Evolutionary conservation across 2,888 invertebrate genomes (phyloP), one percentile per base, ranked within the genome.

Genomic region (Alloplasta piceator): DNA sequence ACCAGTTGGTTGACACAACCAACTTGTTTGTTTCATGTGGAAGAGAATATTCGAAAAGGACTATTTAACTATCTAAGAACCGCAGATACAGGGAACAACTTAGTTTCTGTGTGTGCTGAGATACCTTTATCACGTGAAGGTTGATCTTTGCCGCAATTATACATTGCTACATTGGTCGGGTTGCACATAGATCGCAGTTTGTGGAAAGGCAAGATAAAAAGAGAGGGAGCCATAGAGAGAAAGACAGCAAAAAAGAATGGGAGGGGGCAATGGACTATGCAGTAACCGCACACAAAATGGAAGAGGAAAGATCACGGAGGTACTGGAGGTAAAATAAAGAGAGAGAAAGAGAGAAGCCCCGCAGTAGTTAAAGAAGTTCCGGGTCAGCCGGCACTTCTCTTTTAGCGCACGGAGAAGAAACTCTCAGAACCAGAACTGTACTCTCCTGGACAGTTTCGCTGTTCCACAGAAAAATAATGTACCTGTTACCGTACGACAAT

Each of bases 401-500:
- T 14, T 12, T 71, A 56, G 61, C 66, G 41, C 61, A 60, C 43
- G 55, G 39, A 66, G 61, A 58, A 82, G 74, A 67, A 38, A 52
- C 14, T 52, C 52, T 52, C 52, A 14, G 14, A 14, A 3, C 52
- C 52, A 56, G 56, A 36, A 75, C 52, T 75, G 14, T 61, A 10
- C 71, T 66, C 38, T 61, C 66, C 38, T 56, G 26, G 78, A 50
- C 61, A 75, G 71, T 74, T 74, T 74, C 77, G 61, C 71, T 74
- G 75, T 76, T 78, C 70, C 80, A 48, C 74, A 26, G 64, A 67
- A 81, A 82, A 83, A 83, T 82, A 83, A 84, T 82, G 82, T 76
- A 82, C 74, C 77, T 74, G 73, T 78, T 78, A 77, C 63, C 83
- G 79, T 82, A 79, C 82, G 85, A 85, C 83, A 85, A 84, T 79